phyloP scores from a whole-genome alignment of 2,797 vertebrate species.

The Sciurus carolinensis region DNA sequence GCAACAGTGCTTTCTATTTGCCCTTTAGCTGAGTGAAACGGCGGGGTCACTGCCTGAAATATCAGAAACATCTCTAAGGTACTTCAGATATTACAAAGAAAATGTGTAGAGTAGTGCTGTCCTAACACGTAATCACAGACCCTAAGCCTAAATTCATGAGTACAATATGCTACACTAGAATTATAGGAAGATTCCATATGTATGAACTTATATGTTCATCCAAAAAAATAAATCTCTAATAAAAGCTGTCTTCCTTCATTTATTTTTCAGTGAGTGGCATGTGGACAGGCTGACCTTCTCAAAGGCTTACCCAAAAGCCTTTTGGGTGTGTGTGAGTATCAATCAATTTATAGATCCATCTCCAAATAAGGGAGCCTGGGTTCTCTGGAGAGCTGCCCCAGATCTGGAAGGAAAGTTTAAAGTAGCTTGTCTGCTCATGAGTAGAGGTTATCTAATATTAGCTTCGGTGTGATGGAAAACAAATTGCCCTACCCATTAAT shows the following conservation, averaged over 20 bases:
- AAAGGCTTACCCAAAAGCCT: conserved; percentile 57
- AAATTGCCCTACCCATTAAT: conserved; percentile 48
- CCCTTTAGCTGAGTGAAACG: conserved; percentile 29
- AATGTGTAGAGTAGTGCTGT: neutral
- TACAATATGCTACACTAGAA: neutral
- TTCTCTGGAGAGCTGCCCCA: conserved; percentile 73
- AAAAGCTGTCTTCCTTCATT: conserved; percentile 57
- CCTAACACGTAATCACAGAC: neutral
- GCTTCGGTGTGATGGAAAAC: conserved; percentile 57
- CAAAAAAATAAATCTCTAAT: conserved; percentile 4
- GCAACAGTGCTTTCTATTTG: neutral
- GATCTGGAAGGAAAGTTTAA: conserved; percentile 63
- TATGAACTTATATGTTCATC: neutral
- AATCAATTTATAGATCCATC: conserved; percentile 56
- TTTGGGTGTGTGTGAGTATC: conserved; percentile 46
- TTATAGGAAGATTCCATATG: neutral
- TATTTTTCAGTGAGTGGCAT: conserved; percentile 34
- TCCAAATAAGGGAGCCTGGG: conserved; percentile 43
- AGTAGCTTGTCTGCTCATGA: neutral
- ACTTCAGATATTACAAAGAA: neutral
- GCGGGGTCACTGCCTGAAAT: neutral
- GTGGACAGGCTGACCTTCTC: conserved; percentile 10
- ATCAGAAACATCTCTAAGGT: conserved; percentile 32
- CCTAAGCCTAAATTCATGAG: neutral
- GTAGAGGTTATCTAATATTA: conserved; percentile 58